Evolutionary conservation across 2,888 invertebrate species (phyloP), one percentile per base, ranked within the genome.

Genomic region (Conchocele bisecta): DNA sequence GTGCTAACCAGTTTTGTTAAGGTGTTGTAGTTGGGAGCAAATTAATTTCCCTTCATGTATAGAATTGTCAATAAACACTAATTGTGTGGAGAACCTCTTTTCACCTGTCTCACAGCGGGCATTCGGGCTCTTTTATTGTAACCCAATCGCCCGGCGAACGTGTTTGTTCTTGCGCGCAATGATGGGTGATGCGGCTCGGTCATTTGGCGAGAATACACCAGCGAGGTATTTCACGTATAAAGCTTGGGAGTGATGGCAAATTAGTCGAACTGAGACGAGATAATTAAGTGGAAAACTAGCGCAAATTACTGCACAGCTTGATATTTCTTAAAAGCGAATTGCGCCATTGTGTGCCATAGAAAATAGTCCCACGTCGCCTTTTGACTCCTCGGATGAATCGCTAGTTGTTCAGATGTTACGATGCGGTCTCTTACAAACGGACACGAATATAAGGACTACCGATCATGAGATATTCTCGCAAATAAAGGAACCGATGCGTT

Each of bases 211-310:
- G 51, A 42, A 44, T 42, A n/a, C n/a, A n/a, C n/a, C n/a, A n/a
- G n/a, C n/a, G n/a, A n/a, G n/a, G n/a, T n/a, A n/a, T n/a, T n/a
- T n/a, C n/a, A n/a, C n/a, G n/a, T n/a, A n/a, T n/a, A n/a, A n/a
- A n/a, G n/a, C n/a, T n/a, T n/a, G n/a, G n/a, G n/a, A 68, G 68
- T 72, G 75, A 65, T 63, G 75, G 59, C 71, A 75, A 75, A 75
- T 75, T 75, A 71, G 61, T 64, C 58, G 57, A 68, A 75, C 72
- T 77, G 64, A 73, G 66, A 63, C 42, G 56, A 63, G 70, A 77
- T 77, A 77, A 77, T 77, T 77, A 77, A 77, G 76, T 77, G 72
- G 69, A 72, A 77, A 77, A 77, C 66, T 64, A 69, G 56, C 73
- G 61, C 70, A 73, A 77, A 77, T 70, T 69, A 67, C 70, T 46